Evolutionary conservation across 1,140 invertebrate species (phyloP), one percentile per base, ranked within the genome.

Genomic region (Eubasilissa regina): DNA sequence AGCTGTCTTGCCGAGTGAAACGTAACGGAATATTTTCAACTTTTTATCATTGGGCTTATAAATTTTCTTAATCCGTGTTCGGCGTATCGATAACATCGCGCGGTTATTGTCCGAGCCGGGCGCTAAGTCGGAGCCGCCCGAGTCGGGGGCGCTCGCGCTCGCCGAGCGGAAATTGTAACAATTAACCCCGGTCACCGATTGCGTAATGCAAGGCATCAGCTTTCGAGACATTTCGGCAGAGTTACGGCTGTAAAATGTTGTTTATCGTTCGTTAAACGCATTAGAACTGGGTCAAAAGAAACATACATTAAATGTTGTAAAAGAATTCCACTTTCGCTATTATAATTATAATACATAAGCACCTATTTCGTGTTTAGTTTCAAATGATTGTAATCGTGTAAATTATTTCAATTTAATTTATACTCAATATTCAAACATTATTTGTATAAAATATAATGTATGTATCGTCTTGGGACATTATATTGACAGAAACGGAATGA

Each of bases 121-220:
- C 11, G 60, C n/a, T 17, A 25, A 25, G 60, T 6, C 3, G 13
- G 15, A 8, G 12, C 6, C 21, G 19, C 45, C 19, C 15, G 25
- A n/a, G 62, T 6, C 3, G 13, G 15, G 13, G 12, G 15, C 21
- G 19, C 45, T 48, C 15, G 25, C 48, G 17, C 19, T 68, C 60
- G 43, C 66, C 66, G 45, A 70, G 25, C 66, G 66, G 66, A 70
- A 70, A 70, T 70, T 70, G 66, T 70, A 70, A 70, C 66, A 70
- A 70, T 70, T 70, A 70, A 70, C 66, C 66, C 19, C 66, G 45
- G 45, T 48, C 47, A 17, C 45, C 66, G 15, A 51, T 51, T 51
- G 44, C 66, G 45, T 51, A 70, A 70, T 70, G 51, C 35, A 51
- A 45, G 66, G 45, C 66, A 51, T 70, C 47, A 51, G 66, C 17